Percentiles rank a stretch among this genome's conserved stretches.
These are phyloP conservation scores for Chromobotia macracanthus DNA, from an alignment of 2,797 vertebrate species.

Conservation along the genomic window DNA sequence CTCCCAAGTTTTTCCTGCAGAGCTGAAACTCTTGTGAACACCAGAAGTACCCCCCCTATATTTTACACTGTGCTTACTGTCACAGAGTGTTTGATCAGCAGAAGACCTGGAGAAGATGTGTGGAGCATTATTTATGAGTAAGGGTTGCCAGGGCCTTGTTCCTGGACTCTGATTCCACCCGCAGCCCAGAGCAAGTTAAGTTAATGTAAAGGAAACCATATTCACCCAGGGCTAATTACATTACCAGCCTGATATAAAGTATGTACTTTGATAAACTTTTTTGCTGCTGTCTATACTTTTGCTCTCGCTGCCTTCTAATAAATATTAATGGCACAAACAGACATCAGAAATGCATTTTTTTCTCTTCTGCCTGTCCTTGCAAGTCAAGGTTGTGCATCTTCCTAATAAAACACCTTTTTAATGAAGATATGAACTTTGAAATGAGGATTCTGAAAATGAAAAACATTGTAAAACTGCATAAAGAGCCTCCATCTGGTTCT, in stretches of 20 bases:
- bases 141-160: constrained; percentile 38
- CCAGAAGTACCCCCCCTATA: neutral
- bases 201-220: constrained; percentile 51
- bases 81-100: constrained; percentile 48
- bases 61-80: constrained; percentile 9
- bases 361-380: constrained; percentile 40
- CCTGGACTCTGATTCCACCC: constrained; percentile 23
- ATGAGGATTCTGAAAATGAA: neutral
- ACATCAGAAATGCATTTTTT: constrained; percentile 51
- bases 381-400: constrained; percentile 61
- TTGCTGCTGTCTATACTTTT: constrained; percentile 59
- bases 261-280: constrained; percentile 59
- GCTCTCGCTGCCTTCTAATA: constrained; percentile 53
- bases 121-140: constrained; percentile 51
- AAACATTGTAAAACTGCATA: no score
- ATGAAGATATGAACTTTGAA: constrained; percentile 50
- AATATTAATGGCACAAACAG: constrained; percentile 65
- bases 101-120: constrained; percentile 44
- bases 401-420: constrained; percentile 51
- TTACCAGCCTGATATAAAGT: constrained; percentile 58
- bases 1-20: constrained; percentile 38
- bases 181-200: constrained; percentile 25
- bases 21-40: constrained; percentile 48
- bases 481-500: no score
- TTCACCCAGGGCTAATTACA: constrained; percentile 63